Conservation (phyloP, 1,140 invertebrate genomes). For the Ylistrum balloti region DNA sequence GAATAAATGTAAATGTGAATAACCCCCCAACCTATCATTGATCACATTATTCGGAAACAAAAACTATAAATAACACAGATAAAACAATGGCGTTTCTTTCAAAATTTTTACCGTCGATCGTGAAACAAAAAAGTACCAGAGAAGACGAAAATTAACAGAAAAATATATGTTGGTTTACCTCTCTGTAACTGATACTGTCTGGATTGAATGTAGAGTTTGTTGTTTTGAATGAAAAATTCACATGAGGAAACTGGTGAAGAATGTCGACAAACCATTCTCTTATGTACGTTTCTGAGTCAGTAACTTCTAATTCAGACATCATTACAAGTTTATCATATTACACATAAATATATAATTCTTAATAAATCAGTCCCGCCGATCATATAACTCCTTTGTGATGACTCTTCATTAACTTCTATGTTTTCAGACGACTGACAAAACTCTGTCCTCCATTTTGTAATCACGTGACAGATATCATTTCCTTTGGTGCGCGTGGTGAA, state of each 20-base stretch:
- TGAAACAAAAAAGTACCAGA: too few relatives aligned
- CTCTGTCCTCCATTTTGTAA: slow-evolving; percentile 53
- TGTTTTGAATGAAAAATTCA: slow-evolving; percentile 90
- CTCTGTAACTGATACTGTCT: slow-evolving; percentile 92
- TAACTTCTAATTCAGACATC: not conserved
- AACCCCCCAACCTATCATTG: too few relatives aligned
- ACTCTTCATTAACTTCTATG: not conserved
- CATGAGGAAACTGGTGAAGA: slow-evolving; percentile 89
- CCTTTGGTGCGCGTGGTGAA: not conserved
- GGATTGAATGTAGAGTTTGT: slow-evolving; percentile 96
- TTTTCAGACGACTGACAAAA: slow-evolving; percentile 37
- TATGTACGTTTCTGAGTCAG: slow-evolving; percentile 43
- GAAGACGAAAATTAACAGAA: too few relatives aligned
- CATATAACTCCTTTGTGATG: not conserved
- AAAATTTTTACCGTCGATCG: too few relatives aligned
- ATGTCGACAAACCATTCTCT: slow-evolving; percentile 87
- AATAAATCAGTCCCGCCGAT: not conserved
- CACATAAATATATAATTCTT: not conserved
- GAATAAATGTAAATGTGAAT: too few relatives aligned
- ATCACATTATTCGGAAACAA: too few relatives aligned
- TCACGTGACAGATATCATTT: slow-evolving; percentile 53
- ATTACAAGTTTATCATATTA: not conserved
- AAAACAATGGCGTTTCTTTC: too few relatives aligned
- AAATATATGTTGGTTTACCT: slow-evolving; percentile 85
- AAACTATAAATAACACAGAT: too few relatives aligned